These are phyloP conservation scores for Sinocyclocheilus grahami DNA, from an alignment of 2,113 vertebrate genomes.

Conservation along the genomic window DNA sequence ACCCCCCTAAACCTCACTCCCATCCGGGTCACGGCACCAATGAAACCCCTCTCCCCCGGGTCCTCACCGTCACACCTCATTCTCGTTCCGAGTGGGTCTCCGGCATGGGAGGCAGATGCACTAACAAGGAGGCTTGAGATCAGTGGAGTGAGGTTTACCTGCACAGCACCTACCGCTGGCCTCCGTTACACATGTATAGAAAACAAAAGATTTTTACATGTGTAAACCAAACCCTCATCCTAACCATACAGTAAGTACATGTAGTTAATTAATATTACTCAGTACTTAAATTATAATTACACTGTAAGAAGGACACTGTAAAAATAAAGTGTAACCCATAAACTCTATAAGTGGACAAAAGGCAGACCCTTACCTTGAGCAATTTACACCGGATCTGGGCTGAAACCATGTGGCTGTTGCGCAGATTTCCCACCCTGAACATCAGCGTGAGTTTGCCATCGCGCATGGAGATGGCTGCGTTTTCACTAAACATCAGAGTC, in stretches of 20 bases:
- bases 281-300: not conserved
- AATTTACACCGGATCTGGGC: slow-evolving; percentile 99
- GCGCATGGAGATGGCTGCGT: slow-evolving; percentile 95
- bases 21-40: no score
- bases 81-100: no score
- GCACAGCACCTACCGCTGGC: no score
- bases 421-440: slow-evolving; percentile 98
- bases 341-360: not conserved
- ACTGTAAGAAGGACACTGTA: not conserved
- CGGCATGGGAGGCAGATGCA: no score
- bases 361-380: slow-evolving; percentile 89
- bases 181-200: not conserved
- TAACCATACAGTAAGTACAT: no score
- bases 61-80: no score
- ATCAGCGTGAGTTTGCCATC: slow-evolving; percentile 97
- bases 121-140: no score
- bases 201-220: not conserved
- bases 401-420: slow-evolving; percentile 99
- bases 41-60: no score
- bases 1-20: no score
- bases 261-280: not conserved
- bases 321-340: not conserved
- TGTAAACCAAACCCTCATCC: no score
- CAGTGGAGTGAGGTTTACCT: no score
- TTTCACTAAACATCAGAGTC: slow-evolving; percentile 98